Evolutionary conservation across 2,888 invertebrate species (phyloP).

Genomic region (Rhopalosiphum nymphaeae): DNA sequence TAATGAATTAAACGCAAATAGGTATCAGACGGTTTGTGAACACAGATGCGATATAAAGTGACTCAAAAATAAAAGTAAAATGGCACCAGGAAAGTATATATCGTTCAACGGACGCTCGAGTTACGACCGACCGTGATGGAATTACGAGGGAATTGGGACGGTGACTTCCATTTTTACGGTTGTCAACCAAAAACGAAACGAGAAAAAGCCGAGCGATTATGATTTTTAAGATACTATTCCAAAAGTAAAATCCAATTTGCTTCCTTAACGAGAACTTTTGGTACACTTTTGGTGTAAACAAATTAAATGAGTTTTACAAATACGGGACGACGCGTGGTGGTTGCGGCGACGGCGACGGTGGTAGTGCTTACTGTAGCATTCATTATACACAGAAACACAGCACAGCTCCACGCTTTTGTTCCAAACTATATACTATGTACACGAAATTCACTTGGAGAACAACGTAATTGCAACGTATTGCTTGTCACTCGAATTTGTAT

Average conservation of each 20-base stretch:
- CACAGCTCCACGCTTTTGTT: neutral
- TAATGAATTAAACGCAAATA: neutral
- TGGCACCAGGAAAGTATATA: neutral
- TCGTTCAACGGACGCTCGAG: neutral
- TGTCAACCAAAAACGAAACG: neutral
- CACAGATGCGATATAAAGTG: neutral
- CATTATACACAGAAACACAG: slow-evolving; percentile 5
- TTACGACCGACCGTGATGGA: neutral
- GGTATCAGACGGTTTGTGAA: neutral
- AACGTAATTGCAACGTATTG: slow-evolving; percentile 18
- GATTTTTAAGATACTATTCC: slow-evolving; percentile 32
- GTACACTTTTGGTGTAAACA: slow-evolving; percentile 20
- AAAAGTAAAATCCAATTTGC: slow-evolving; percentile 43
- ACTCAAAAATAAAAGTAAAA: neutral
- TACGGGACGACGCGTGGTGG: neutral
- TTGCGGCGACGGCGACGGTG: neutral
- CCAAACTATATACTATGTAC: neutral
- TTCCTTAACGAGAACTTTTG: neutral
- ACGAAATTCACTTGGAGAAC: slow-evolving; percentile 1
- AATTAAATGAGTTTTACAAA: slow-evolving; percentile 40
- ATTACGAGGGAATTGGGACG: neutral
- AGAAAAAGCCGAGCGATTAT: neutral
- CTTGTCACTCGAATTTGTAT: neutral
- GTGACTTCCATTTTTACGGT: neutral
- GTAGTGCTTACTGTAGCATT: slow-evolving; percentile 8